Evolutionary conservation across 64 coral and sea anemone genomes (phyloP), one percentile per base, ranked within the genome.

Genomic region (Catalaphyllia jardinei): DNA sequence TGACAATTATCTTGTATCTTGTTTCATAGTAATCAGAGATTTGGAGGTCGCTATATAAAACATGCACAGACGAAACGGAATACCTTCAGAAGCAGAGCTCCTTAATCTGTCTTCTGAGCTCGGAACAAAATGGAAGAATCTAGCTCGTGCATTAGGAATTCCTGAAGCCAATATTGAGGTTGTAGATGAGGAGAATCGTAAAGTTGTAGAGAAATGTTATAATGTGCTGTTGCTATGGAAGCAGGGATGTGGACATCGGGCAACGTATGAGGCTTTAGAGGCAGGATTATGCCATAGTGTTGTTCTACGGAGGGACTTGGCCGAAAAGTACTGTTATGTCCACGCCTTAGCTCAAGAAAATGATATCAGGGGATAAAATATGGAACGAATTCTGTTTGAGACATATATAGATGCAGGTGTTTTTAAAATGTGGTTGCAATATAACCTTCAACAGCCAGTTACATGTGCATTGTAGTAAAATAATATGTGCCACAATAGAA

Each of bases 91-190:
- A 10, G 62, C 18, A 71, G 81, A 85, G 46, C 60, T 85, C 1
- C 81, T 85, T 0, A 65, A 28, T 71, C n/a, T 85, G 31, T 85
- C 81, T 51, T 46, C 62, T 28, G 81, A 85, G 64, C 62, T 85
- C 64, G 81, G 81, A 16, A 35, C 81, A 20, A 85, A 51, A 28
- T 85, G 81, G 81, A 85, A 85, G 81, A 85, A 85, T 52, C 81
- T 85, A 6, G 62, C 81, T 27, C 81, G 81, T 49, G 81, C 62
- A 52, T 85, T 85, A 20, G 62, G 81, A 24, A 85, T 85, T 28
- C 62, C 62, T n/a, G 81, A 85, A 71, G 62, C 81, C 24, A 49
- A 71, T 13, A 85, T 85, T 71, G 81, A 85, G 63, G 62, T 65
- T 13, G 62, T 85, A n/a, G 81, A 85, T 16, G 81, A 85, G 4